Evolutionary conservation across 1,140 invertebrate species (phyloP).

Genomic region (Aricia agestis): DNA sequence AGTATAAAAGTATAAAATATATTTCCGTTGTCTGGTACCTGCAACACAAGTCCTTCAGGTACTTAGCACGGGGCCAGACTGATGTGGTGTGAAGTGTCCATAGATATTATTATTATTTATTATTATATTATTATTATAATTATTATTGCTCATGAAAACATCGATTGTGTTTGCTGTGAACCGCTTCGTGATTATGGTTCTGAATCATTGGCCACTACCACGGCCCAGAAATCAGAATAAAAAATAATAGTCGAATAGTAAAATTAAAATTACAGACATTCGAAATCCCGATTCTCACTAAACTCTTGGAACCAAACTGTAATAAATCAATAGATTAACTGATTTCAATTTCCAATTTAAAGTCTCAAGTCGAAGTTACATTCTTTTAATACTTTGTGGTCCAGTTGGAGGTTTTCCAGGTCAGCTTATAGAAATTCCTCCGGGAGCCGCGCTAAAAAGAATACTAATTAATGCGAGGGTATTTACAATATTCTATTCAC

Average conservation of each 20-base stretch:
- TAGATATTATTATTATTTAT: too few relatives aligned
- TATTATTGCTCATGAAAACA: too few relatives aligned
- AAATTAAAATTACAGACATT: neutral
- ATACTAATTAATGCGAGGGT: constrained; percentile 2
- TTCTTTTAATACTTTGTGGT: constrained; percentile 7
- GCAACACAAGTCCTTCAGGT: too few relatives aligned
- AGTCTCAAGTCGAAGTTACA: neutral
- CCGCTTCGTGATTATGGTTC: too few relatives aligned
- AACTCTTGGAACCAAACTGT: neutral
- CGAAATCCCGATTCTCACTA: neutral
- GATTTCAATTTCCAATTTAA: constrained; percentile 1
- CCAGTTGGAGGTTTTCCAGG: constrained; percentile 7
- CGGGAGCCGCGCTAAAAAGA: neutral
- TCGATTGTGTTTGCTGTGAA: too few relatives aligned
- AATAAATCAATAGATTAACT: constrained; percentile 1
- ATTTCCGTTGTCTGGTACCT: too few relatives aligned
- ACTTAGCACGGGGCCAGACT: too few relatives aligned
- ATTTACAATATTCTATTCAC: neutral
- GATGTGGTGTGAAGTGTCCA: too few relatives aligned
- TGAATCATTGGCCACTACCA: too few relatives aligned
- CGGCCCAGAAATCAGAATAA: too few relatives aligned
- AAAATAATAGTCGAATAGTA: neutral
- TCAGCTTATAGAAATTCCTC: neutral
- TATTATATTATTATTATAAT: too few relatives aligned
- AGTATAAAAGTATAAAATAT: too few relatives aligned